A percentile compares a stretch with the other conserved stretches of the same genome.
phyloP scores from a whole-genome alignment of 2,888 invertebrate species.

The Caenorhabditis sp. region DNA sequence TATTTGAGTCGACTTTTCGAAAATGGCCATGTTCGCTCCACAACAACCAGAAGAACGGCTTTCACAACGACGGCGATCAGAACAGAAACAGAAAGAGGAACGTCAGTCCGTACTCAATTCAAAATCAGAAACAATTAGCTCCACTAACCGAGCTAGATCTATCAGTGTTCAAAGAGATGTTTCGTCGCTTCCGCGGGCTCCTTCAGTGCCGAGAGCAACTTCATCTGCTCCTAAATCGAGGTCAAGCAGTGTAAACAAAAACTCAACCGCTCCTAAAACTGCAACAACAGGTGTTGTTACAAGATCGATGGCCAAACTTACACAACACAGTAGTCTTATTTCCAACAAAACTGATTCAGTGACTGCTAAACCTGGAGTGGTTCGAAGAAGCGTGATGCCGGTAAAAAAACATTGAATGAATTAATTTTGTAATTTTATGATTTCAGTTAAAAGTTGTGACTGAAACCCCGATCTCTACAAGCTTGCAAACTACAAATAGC shows the following conservation, averaged over 20 bases:
- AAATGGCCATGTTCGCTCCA: slow-evolving; percentile 26
- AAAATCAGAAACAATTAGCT: not conserved
- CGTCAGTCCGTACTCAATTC: slow-evolving; percentile 16
- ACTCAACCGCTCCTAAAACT: slow-evolving; percentile 6
- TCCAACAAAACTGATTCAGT: not conserved
- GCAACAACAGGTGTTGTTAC: slow-evolving; percentile 23
- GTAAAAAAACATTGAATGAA: no score
- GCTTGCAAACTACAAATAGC: not conserved
- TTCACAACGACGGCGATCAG: slow-evolving; percentile 34
- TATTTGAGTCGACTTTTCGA: slow-evolving; percentile 22
- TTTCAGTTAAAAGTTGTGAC: not conserved
- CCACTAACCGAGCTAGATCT: slow-evolving; percentile 14
- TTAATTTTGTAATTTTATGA: not conserved
- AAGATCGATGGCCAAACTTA: slow-evolving; percentile 26
- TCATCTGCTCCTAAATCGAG: not conserved
- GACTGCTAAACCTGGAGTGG: slow-evolving; percentile 4
- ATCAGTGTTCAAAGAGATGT: slow-evolving; percentile 13
- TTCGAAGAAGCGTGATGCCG: slow-evolving; percentile 32
- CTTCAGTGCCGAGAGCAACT: not conserved
- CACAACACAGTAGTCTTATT: not conserved
- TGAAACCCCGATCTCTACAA: slow-evolving; percentile 5
- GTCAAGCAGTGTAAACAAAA: not conserved
- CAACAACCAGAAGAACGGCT: slow-evolving; percentile 34
- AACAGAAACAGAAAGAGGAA: slow-evolving; percentile 23
- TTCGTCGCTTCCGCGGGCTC: not conserved